Base-by-base conservation (phyloP, 1,140 invertebrate species). In the Linepithema humile region DNA sequence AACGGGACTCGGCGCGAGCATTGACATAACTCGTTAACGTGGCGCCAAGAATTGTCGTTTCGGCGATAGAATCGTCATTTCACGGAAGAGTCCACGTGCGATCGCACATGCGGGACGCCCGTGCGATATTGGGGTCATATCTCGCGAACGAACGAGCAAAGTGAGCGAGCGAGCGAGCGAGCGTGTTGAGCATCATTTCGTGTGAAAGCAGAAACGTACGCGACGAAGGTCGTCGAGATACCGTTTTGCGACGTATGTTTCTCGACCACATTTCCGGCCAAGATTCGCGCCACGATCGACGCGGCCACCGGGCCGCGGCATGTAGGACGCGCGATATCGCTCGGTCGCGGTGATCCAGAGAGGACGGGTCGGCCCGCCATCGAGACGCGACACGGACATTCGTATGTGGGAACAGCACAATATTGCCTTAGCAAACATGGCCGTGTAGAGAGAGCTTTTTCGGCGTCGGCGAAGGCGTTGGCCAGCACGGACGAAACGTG, bases 401-500 rank as follows among this genome's bases (percentile, higher is more conserved):
- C 35, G 75, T 50, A 45, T 43, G 75, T 29, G 35, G 48, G 45
- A 85, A 67, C 78, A 84, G 69, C 74, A 74, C 55, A 62, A 53
- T 78, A 40, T 88, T 50, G 59, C 45, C 62, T 62, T 48, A 64
- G 38, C 88, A 89, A 89, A 89, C 87, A 89, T 89, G 88, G 88
- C 88, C 88, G 88, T 85, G 85, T 60, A 20, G 72, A 45, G 55
- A 85, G 26, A 59, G 62, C 32, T 69, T 85, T 87, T 89, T 75
- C 35, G 73, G 59, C 59, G 73, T 59, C 62, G 32, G 26, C 0
- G 70, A 45, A 65, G 64, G 23, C 67, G 59, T 69, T 77, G 12
- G 40, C 32, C 45, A 70, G 64, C 72, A 43, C 72, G 70, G 20
- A 65, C 57, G 45, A 29, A 7, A 64, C 83, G 60, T 82, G 60